phyloP scores from a whole-genome alignment of 2,113 vertebrate genomes.

The Nesoenas mayeri region DNA sequence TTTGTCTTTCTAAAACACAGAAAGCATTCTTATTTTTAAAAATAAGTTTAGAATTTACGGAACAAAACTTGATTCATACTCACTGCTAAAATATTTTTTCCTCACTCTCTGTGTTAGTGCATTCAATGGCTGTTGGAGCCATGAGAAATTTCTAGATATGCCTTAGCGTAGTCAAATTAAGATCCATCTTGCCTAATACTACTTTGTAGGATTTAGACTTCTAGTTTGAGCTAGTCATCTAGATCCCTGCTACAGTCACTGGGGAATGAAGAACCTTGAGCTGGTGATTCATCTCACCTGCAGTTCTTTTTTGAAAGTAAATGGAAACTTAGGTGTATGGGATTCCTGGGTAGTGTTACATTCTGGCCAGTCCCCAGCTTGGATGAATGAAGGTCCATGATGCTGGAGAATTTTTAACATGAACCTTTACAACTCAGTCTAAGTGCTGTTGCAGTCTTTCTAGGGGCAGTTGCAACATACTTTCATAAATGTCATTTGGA shows the following conservation, averaged over 20 bases:
- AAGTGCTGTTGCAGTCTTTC: neutral
- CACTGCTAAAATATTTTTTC: neutral
- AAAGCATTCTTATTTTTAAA: neutral
- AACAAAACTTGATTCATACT: neutral
- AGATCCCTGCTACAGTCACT: rapidly evolving
- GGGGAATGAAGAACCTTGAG: neutral
- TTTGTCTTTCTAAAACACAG: neutral
- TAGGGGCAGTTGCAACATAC: neutral
- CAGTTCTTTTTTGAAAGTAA: neutral
- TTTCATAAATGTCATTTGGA: neutral
- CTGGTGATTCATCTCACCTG: neutral
- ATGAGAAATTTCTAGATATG: neutral
- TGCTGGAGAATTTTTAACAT: neutral
- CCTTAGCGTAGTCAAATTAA: neutral
- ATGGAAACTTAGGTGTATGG: neutral
- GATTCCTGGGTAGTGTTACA: neutral
- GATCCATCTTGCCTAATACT: neutral
- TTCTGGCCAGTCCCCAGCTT: neutral
- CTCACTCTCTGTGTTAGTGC: neutral
- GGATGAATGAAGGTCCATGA: neutral
- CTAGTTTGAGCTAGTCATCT: neutral
- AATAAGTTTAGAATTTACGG: neutral
- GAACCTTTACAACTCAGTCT: neutral
- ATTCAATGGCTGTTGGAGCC: neutral
- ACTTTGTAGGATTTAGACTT: neutral